phyloP scores from a whole-genome alignment of 2,888 invertebrate genomes.

The Mechanitis messenoides region DNA sequence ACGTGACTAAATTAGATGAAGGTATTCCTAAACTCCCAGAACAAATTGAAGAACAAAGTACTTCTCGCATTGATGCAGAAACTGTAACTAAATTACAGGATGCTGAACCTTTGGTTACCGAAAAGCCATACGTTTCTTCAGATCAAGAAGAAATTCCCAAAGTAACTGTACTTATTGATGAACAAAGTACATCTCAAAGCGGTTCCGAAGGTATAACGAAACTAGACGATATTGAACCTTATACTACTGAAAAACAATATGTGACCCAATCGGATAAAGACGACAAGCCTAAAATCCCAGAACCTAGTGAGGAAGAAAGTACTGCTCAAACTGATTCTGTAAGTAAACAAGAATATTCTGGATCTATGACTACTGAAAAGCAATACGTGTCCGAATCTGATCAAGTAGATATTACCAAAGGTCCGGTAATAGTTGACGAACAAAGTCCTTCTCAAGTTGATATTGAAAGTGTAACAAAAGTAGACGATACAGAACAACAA shows the following conservation, averaged over 20 bases:
- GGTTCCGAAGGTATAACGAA: conserved; percentile 25
- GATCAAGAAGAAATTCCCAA: neutral
- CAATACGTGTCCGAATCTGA: conserved; percentile 5
- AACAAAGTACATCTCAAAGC: conserved; percentile 8
- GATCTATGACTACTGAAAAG: conserved; percentile 8
- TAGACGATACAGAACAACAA: neutral
- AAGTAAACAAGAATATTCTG: neutral
- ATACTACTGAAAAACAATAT: conserved; percentile 21
- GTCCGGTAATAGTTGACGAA: neutral
- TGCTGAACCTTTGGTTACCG: neutral
- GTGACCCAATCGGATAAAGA: conserved; percentile 16
- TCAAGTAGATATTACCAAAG: neutral
- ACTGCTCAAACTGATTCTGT: neutral
- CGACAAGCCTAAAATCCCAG: neutral
- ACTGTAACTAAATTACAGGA: neutral
- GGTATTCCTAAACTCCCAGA: neutral
- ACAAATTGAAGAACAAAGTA: neutral
- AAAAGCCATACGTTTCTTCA: neutral
- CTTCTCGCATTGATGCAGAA: neutral
- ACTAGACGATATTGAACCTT: conserved; percentile 22
- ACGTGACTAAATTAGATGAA: neutral
- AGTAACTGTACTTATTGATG: neutral
- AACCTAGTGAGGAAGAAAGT: neutral
- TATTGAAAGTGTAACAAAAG: conserved; percentile 3
- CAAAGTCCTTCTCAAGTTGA: conserved; percentile 2